Conservation (phyloP, 2,113 vertebrate species). For the Etheostoma spectabile region DNA sequence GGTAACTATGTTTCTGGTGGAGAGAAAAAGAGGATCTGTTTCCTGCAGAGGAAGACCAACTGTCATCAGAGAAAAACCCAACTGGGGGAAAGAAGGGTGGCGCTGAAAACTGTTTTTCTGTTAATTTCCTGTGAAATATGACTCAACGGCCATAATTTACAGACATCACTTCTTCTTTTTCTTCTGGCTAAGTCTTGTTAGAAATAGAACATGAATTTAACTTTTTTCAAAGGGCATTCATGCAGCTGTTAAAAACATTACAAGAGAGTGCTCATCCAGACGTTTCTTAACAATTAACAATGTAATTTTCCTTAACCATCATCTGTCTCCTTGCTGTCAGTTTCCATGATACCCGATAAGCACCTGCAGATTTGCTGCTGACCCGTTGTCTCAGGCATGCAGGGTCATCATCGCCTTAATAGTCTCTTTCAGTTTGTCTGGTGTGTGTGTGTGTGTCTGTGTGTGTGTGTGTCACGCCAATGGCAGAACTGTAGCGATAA, state of each 20-base stretch:
- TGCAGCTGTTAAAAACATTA: neutral
- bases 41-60: conserved; percentile 68
- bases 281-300: neutral
- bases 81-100: conserved; percentile 28
- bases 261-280: neutral
- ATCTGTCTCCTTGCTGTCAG: neutral
- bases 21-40: conserved; percentile 43
- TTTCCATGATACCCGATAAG: neutral
- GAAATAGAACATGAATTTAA: neutral
- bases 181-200: neutral
- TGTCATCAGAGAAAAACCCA: conserved; percentile 58
- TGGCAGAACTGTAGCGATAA: conserved; percentile 33
- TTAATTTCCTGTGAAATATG: conserved; percentile 49
- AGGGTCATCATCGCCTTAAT: conserved; percentile 21
- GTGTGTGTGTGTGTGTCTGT: conserved; percentile 38
- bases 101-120: neutral
- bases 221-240: neutral
- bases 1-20: conserved; percentile 8
- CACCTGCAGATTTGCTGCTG: conserved; percentile 33
- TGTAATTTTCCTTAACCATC: neutral
- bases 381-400: conserved; percentile 42
- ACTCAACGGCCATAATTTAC: conserved; percentile 10
- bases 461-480: conserved; percentile 52
- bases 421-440: conserved; percentile 21
- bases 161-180: conserved; percentile 14